Base-by-base conservation (phyloP, 2,888 invertebrate genomes). In the Xylophagus ater region DNA sequence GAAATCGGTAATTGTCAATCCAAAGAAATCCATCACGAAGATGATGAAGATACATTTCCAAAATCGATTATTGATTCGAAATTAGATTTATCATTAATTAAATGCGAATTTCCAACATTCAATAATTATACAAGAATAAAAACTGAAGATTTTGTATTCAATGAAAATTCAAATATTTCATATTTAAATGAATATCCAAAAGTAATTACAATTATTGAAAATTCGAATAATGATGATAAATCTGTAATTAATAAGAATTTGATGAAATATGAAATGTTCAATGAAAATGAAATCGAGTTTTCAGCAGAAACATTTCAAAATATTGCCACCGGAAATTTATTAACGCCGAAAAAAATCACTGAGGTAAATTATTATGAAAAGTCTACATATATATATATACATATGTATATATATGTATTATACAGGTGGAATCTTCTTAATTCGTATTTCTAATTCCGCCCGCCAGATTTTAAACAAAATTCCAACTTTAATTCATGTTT, bases 231-330 rank as follows among this genome's bases (percentile, higher is more conserved):
- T 43, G 41, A 41, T 42, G 37, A 37, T n/a, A n/a, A n/a, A n/a
- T n/a, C n/a, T n/a, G n/a, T n/a, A n/a, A n/a, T n/a, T n/a, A n/a
- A n/a, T n/a, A 43, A 41, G 9, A 20, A 31, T 13, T 20, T 18
- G 18, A 36, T 17, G 3, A 26, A 33, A 15, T 28, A 9, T 19
- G 36, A 42, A 19, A 30, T 12, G 10, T 24, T 5, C 1, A 32
- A 32, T 12, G 35, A 40, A 14, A 23, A 10, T 12, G 35, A 34
- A n/a, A n/a, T n/a, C 8, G 19, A 13, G 5, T 31, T 31, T 20
- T 34, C 37, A 4, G n/a, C n/a, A n/a, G 37, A 43, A 30, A 31
- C 40, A 9, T 44, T 41, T 34, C 33, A 30, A 23, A 41, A 44
- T 39, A 39, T 44, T 18, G 44, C 39, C 4, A 41, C 36, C 3